These are phyloP conservation scores for Leucosticte australis DNA, from an alignment of 2,113 vertebrate genomes.

Conservation along the genomic window DNA sequence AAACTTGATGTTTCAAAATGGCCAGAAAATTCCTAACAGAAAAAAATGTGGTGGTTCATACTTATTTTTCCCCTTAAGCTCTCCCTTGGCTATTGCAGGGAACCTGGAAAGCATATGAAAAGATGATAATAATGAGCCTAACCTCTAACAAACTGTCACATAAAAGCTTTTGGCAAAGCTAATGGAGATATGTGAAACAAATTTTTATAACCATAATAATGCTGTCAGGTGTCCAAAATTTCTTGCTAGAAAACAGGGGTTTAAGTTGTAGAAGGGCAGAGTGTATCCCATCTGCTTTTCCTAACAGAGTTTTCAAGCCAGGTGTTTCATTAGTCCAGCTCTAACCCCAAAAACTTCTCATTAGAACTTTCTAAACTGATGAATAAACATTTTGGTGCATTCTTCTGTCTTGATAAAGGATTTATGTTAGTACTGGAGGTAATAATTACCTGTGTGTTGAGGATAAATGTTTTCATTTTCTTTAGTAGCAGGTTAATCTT, in stretches of 20 bases:
- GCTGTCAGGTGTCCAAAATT: background rate
- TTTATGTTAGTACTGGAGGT: background rate
- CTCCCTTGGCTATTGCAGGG: background rate
- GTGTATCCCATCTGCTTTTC: background rate
- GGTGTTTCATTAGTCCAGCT: background rate
- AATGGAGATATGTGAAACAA: background rate
- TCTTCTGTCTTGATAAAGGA: background rate
- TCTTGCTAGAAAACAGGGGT: background rate
- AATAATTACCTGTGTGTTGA: background rate
- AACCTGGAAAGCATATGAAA: background rate
- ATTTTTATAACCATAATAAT: background rate
- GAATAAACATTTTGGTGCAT: background rate
- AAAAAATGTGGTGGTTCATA: background rate
- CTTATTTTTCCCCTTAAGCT: background rate
- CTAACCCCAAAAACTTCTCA: background rate
- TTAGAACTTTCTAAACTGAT: background rate
- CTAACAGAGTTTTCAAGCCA: background rate
- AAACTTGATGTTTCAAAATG: background rate
- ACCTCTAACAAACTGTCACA: background rate
- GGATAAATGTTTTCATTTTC: conserved; percentile 16
- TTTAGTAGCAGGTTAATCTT: background rate
- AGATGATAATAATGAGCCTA: background rate
- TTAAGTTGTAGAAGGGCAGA: background rate
- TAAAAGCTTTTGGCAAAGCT: background rate
- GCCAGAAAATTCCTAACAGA: background rate